These are phyloP conservation scores for Poecilus cupreus DNA, from an alignment of 2,888 invertebrate species.

Conservation along the genomic window DNA sequence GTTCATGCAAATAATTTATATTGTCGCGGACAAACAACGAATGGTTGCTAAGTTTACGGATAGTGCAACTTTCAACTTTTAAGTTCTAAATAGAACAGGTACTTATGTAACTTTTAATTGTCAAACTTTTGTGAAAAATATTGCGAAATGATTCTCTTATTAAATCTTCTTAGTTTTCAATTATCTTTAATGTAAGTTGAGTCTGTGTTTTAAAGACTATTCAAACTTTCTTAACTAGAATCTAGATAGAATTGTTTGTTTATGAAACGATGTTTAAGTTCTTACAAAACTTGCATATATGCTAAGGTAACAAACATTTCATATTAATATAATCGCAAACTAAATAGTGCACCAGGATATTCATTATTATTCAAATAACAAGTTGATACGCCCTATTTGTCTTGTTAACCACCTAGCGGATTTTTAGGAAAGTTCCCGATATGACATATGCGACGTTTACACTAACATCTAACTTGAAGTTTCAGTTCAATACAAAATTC, in stretches of 20 bases:
- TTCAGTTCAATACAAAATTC: no score
- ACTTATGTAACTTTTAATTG: conserved; percentile 40
- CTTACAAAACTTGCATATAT: not conserved
- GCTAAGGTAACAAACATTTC: not conserved
- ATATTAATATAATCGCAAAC: not conserved
- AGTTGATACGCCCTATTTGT: no score
- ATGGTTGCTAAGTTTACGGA: conserved; percentile 1
- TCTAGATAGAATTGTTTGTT: not conserved
- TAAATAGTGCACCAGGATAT: not conserved
- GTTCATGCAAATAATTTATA: not conserved
- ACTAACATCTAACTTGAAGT: no score
- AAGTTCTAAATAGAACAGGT: conserved; percentile 23
- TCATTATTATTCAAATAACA: no score
- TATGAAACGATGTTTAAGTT: not conserved
- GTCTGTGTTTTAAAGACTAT: not conserved
- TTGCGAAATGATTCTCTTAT: conserved; percentile 20
- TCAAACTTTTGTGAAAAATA: conserved; percentile 39
- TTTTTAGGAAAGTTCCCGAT: no score
- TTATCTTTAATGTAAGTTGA: conserved; percentile 36
- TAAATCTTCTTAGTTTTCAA: conserved; percentile 29
- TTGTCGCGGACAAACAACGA: not conserved
- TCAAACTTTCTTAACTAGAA: conserved; percentile 22
- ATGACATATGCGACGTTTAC: no score
- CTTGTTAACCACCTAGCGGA: no score
- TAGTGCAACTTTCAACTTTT: not conserved